A percentile compares a stretch with the other conserved stretches of the same genome.
Evolutionary conservation across 2,888 invertebrate species (phyloP).

Genomic region (Drosophila mimica): DNA sequence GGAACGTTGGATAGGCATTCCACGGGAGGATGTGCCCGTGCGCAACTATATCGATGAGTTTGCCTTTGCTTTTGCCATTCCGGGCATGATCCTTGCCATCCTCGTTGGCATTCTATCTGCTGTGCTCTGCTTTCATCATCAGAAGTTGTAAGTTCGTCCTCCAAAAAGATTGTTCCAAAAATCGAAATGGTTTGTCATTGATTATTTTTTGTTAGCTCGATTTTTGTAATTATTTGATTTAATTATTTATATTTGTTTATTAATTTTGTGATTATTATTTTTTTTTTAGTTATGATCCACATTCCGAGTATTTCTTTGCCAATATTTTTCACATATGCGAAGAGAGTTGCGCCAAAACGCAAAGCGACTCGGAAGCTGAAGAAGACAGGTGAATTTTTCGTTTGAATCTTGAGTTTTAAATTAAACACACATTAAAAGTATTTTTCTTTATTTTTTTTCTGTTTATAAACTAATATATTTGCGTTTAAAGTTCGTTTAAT

Average conservation of each 20-base stretch:
- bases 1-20: conserved; percentile 87
- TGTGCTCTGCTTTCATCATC: conserved; percentile 91
- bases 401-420: conserved; percentile 1
- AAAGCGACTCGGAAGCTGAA: conserved; percentile 58
- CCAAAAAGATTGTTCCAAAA: not conserved
- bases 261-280: conserved; percentile 27
- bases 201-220: conserved; percentile 12
- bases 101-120: conserved; percentile 89
- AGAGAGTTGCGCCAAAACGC: conserved; percentile 84
- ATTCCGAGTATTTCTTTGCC: conserved; percentile 89
- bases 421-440: not conserved
- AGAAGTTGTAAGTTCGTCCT: conserved; percentile 89
- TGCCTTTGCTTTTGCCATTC: conserved; percentile 89
- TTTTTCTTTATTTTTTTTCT: not conserved
- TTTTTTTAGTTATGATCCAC: conserved; percentile 86
- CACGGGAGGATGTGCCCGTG: conserved; percentile 87
- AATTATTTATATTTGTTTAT: conserved; percentile 11
- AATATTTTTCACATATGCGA: conserved; percentile 90
- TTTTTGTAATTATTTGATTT: conserved; percentile 14
- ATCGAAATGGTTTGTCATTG: not conserved
- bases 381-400: conserved; percentile 68
- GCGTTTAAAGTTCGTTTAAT: conserved; percentile 64
- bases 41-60: conserved; percentile 90
- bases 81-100: conserved; percentile 88
- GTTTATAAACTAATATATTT: not conserved